Evolutionary conservation across 1,140 invertebrate genomes (phyloP).

Genomic region (Drosophila seguyi): DNA sequence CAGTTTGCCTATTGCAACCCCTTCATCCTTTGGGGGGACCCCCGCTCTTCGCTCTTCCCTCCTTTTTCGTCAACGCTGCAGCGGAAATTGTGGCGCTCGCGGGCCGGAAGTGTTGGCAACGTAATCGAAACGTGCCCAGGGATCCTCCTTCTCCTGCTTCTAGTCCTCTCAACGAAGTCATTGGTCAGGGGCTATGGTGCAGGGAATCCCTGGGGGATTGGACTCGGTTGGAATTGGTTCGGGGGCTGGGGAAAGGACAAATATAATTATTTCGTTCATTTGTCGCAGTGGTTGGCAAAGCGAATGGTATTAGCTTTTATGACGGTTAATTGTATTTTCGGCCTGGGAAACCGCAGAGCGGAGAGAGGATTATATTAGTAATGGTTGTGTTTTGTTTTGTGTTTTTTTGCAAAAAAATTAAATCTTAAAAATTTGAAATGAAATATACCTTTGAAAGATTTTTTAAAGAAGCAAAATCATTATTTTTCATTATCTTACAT

Average conservation of each 20-base stretch:
- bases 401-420: background rate
- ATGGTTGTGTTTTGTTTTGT: background rate
- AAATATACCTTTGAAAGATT: background rate
- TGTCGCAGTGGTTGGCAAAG: slow-evolving; percentile 53
- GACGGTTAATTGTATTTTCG: slow-evolving; percentile 59
- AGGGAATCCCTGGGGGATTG: background rate
- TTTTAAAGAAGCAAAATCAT: background rate
- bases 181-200: slow-evolving; percentile 31
- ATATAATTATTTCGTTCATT: slow-evolving; percentile 71
- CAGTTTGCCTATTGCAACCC: slow-evolving; percentile 65
- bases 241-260: slow-evolving; percentile 19
- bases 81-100: slow-evolving; percentile 79
- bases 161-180: slow-evolving; percentile 52
- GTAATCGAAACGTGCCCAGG: slow-evolving; percentile 74
- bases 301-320: slow-evolving; percentile 59
- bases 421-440: background rate
- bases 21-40: slow-evolving; percentile 30
- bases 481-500: background rate
- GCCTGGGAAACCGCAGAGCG: background rate
- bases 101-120: slow-evolving; percentile 79
- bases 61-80: slow-evolving; percentile 24
- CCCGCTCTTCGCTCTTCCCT: slow-evolving; percentile 6
- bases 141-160: slow-evolving; percentile 12
- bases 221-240: slow-evolving; percentile 3
- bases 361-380: background rate